phyloP scores from a whole-genome alignment of 2,888 invertebrate genomes.

The Salticus scenicus region DNA sequence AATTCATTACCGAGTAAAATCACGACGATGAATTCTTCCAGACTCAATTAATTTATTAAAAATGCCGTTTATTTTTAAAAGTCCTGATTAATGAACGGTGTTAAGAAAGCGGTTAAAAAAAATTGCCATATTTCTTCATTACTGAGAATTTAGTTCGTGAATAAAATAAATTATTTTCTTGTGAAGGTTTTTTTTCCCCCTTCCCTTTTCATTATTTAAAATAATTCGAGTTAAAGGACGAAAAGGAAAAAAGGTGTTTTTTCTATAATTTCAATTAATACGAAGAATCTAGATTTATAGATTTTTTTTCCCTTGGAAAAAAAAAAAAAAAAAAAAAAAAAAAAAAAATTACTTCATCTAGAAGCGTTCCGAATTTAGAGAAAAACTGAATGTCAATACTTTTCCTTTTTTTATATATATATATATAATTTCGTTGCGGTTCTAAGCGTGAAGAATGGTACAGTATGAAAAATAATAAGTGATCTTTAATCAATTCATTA shows the following conservation, averaged over 20 bases:
- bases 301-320: slow-evolving; percentile 17
- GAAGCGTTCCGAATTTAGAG: slow-evolving; percentile 21
- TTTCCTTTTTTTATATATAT: slow-evolving; percentile 29
- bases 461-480: slow-evolving; percentile 62
- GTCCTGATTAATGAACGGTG: slow-evolving; percentile 62
- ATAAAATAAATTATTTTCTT: slow-evolving; percentile 69
- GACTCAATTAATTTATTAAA: slow-evolving; percentile 70
- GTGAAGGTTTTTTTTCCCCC: slow-evolving; percentile 31
- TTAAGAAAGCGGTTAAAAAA: slow-evolving; percentile 47
- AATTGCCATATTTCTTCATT: slow-evolving; percentile 67
- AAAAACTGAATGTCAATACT: slow-evolving; percentile 60
- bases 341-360: slow-evolving; percentile 7
- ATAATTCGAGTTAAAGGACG: slow-evolving; percentile 43
- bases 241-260: slow-evolving; percentile 46
- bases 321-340: too few species aligned
- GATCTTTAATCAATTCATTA: slow-evolving; percentile 69
- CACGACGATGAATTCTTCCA: slow-evolving; percentile 41
- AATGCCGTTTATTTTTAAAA: slow-evolving; percentile 69
- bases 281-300: slow-evolving; percentile 43
- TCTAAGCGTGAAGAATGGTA: slow-evolving; percentile 54
- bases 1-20: slow-evolving; percentile 30
- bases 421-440: slow-evolving; percentile 30
- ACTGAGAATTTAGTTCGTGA: slow-evolving; percentile 61
- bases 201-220: slow-evolving; percentile 54
- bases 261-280: slow-evolving; percentile 67